These are phyloP conservation scores for Oscheius sp. DNA, from an alignment of 2,888 invertebrate genomes.

Conservation along the genomic window DNA sequence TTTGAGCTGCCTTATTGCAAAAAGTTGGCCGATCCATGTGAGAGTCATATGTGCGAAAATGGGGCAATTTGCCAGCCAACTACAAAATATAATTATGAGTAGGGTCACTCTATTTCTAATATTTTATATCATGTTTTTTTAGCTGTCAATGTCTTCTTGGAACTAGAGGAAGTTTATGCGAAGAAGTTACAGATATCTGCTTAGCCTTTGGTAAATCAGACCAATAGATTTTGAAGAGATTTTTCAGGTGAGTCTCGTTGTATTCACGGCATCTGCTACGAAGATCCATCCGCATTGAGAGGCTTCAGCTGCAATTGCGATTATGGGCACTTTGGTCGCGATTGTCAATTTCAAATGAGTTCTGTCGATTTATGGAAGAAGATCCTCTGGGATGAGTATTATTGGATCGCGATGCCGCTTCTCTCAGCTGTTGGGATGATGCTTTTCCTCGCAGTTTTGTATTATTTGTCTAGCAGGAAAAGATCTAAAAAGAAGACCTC, in stretches of 20 bases:
- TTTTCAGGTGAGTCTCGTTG: slow-evolving; percentile 17
- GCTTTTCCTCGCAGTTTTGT: not conserved
- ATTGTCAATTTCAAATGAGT: slow-evolving; percentile 15
- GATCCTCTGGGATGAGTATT: not conserved
- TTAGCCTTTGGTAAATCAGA: slow-evolving; percentile 38
- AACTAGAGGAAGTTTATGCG: slow-evolving; percentile 45
- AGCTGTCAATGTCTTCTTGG: slow-evolving; percentile 48
- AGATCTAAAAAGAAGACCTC: not conserved
- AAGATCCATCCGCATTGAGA: slow-evolving; percentile 3
- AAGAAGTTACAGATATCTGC: slow-evolving; percentile 40
- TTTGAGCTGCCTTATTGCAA: slow-evolving; percentile 26
- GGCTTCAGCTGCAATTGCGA: slow-evolving; percentile 26
- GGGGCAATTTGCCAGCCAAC: slow-evolving; percentile 9
- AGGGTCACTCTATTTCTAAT: not conserved
- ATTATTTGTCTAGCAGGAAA: not conserved
- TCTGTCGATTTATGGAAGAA: not conserved
- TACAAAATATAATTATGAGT: slow-evolving; percentile 27
- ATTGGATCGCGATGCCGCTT: not conserved
- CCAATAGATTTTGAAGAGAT: not conserved
- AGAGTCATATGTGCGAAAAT: slow-evolving; percentile 19
- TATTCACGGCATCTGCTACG: slow-evolving; percentile 4
- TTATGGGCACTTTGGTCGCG: not conserved
- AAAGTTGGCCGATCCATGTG: slow-evolving; percentile 22
- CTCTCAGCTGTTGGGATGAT: not conserved
- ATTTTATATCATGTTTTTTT: slow-evolving; percentile 15